Conservation (phyloP, 2,797 vertebrate genomes). For the Chanos chanos region DNA sequence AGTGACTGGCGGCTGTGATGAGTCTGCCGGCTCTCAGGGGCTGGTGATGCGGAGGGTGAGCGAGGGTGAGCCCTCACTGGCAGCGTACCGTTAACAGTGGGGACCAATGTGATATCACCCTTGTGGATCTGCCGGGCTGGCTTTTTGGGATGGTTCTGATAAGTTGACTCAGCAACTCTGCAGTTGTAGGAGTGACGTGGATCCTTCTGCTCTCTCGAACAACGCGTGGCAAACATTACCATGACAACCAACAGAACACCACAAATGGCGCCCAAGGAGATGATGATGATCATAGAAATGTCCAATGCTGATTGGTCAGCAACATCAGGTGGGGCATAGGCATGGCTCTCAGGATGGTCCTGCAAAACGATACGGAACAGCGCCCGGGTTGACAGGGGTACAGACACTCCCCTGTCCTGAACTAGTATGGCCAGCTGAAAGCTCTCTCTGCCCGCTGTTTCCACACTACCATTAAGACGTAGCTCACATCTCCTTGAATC, state of each 20-base stretch:
- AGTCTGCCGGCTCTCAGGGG: constrained; percentile 88
- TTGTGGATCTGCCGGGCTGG: constrained; percentile 96
- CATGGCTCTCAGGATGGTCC: constrained; percentile 73
- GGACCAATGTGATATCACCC: constrained; percentile 92
- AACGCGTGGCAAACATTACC: constrained; percentile 92
- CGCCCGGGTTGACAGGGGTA: constrained; percentile 79
- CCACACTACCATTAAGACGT: constrained; percentile 84
- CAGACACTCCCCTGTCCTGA: constrained; percentile 84
- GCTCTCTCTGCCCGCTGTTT: constrained; percentile 68
- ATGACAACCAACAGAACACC: constrained; percentile 87
- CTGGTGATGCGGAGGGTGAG: constrained; percentile 86
- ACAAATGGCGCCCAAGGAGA: constrained; percentile 90
- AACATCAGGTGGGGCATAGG: constrained; percentile 74
- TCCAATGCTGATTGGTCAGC: constrained; percentile 80
- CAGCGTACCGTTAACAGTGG: constrained; percentile 87
- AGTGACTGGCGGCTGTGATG: constrained; percentile 95
- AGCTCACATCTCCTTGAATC: constrained; percentile 90
- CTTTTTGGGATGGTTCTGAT: constrained; percentile 95
- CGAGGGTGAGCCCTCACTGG: constrained; percentile 87
- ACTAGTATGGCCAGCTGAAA: constrained; percentile 86
- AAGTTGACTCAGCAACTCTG: constrained; percentile 89
- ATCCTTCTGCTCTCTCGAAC: constrained; percentile 90
- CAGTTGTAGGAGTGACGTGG: constrained; percentile 91
- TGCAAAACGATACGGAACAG: constrained; percentile 77
- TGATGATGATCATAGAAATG: constrained; percentile 91